phyloP scores from a whole-genome alignment of 2,888 invertebrate genomes.

The Hypomecis punctinalis region DNA sequence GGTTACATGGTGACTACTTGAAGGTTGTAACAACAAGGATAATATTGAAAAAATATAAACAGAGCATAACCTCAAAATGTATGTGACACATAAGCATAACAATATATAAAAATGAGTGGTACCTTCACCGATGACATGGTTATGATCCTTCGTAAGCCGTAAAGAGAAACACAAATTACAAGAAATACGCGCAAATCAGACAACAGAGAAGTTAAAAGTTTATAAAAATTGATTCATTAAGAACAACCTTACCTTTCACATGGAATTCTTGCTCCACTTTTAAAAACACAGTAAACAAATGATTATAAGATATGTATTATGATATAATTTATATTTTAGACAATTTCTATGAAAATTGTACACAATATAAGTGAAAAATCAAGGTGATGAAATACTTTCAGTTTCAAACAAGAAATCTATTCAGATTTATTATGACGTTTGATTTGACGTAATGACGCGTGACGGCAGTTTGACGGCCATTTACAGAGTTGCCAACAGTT shows the following conservation, averaged over 20 bases:
- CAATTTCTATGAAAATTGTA: background rate
- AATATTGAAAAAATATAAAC: too few relatives aligned
- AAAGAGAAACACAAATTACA: constrained; percentile 44
- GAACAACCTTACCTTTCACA: constrained; percentile 6
- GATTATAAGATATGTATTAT: background rate
- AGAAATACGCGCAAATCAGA: background rate
- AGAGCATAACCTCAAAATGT: constrained; percentile 58
- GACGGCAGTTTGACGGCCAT: too few relatives aligned
- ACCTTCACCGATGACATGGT: constrained; percentile 70
- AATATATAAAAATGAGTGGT: constrained; percentile 47
- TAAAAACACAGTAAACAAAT: background rate
- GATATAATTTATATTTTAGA: background rate
- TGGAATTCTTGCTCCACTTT: background rate
- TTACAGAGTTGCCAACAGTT: too few relatives aligned
- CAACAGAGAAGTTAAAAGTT: background rate
- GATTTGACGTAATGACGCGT: too few relatives aligned
- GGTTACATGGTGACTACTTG: too few relatives aligned
- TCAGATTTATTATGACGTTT: constrained; percentile 4
- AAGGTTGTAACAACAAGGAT: too few relatives aligned
- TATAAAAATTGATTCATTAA: background rate
- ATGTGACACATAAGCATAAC: constrained; percentile 52
- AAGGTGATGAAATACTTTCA: constrained; percentile 4
- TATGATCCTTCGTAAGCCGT: constrained; percentile 69
- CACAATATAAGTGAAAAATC: background rate
- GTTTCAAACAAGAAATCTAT: background rate